Conservation (phyloP, 2,888 invertebrate species). For the Griposia aprilina region DNA sequence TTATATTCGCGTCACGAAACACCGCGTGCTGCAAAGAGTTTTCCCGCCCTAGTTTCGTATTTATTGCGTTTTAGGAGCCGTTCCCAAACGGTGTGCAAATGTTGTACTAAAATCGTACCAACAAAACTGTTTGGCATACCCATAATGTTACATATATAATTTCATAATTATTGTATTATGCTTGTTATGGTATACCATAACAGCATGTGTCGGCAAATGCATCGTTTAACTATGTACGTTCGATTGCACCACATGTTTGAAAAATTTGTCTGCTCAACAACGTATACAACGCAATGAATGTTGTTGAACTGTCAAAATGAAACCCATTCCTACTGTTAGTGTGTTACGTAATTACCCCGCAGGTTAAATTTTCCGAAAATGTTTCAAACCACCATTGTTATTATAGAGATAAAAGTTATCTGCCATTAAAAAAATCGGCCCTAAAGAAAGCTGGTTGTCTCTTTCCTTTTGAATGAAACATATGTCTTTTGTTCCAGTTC, state of each 20-base stretch:
- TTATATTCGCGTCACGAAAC: background rate
- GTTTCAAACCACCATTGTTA: background rate
- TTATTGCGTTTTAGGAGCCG: constrained; percentile 16
- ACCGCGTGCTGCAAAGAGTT: constrained; percentile 12
- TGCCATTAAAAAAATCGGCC: no score
- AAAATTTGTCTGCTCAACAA: no score
- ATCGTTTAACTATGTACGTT: background rate
- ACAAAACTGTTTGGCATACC: constrained; percentile 9
- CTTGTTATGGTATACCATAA: background rate
- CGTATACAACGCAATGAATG: no score
- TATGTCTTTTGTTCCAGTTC: constrained; percentile 89
- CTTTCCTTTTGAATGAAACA: no score
- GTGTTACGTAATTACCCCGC: no score
- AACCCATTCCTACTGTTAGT: no score
- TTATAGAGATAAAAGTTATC: background rate
- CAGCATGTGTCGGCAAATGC: background rate
- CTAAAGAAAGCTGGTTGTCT: no score
- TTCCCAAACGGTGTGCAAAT: constrained; percentile 12
- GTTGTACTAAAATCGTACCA: constrained; percentile 6
- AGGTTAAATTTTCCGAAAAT: no score
- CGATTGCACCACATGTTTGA: no score
- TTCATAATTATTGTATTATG: background rate
- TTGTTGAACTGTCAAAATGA: no score
- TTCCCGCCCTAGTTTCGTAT: constrained; percentile 8
- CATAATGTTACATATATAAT: background rate